Conservation (phyloP, 2,797 vertebrate species). For the Scolopax bukidnonensis region DNA sequence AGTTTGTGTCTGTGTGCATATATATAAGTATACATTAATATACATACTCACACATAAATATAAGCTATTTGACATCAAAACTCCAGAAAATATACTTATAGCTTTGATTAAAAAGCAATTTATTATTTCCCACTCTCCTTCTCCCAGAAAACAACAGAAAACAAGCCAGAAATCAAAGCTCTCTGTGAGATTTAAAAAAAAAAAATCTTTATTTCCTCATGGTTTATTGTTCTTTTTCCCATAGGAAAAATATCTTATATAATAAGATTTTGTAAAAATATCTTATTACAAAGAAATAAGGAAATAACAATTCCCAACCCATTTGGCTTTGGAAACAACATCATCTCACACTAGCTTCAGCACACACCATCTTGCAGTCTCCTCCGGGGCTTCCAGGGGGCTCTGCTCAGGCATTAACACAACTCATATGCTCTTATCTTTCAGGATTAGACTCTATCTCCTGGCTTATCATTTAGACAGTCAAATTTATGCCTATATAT, state of each 20-base stretch:
- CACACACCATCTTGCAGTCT: neutral
- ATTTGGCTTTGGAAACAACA: constrained; percentile 23
- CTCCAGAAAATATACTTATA: neutral
- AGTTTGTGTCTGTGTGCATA: neutral
- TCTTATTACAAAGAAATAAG: neutral
- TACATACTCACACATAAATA: rapidly evolving
- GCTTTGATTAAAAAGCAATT: neutral
- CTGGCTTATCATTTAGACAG: neutral
- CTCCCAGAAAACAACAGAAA: neutral
- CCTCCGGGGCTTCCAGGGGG: rapidly evolving
- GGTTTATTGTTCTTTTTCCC: neutral
- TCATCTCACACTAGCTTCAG: neutral
- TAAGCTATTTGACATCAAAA: neutral
- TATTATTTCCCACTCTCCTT: neutral
- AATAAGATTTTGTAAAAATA: too few relatives aligned
- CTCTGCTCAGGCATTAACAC: rapidly evolving
- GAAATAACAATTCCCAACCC: neutral
- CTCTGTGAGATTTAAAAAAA: neutral
- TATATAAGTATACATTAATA: neutral
- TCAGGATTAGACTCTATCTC: neutral
- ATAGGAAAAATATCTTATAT: neutral
- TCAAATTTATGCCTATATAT: rapidly evolving
- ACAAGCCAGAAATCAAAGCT: constrained; percentile 12
- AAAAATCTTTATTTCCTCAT: neutral
- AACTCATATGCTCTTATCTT: neutral